Percentiles rank a stretch among this genome's conserved stretches.
phyloP scores from a whole-genome alignment of 2,113 vertebrate species.

The Macrotis lagotis region DNA sequence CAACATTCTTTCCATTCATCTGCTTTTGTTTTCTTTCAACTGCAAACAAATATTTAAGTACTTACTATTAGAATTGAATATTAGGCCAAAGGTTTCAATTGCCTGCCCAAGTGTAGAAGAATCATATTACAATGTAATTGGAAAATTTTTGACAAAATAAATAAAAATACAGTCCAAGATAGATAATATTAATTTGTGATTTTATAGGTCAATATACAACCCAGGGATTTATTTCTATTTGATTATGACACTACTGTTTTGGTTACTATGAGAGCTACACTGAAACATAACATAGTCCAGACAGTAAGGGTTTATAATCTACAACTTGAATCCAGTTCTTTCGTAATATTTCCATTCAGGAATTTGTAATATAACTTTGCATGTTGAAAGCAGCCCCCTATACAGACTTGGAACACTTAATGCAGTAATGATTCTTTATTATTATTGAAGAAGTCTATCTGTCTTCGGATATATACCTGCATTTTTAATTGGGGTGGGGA shows the following conservation, averaged over 20 bases:
- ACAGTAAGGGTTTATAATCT: too few species aligned
- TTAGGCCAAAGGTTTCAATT: neutral
- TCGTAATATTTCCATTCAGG: too few species aligned
- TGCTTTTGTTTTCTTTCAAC: neutral
- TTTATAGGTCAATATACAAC: too few species aligned
- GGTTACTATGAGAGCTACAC: too few species aligned
- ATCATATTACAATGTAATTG: neutral
- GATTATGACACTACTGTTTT: too few species aligned
- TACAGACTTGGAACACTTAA: neutral
- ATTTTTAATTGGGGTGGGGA: neutral
- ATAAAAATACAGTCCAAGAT: too few species aligned
- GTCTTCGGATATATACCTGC: neutral
- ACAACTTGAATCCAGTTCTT: too few species aligned
- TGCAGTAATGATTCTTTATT: neutral
- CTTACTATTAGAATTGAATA: neutral
- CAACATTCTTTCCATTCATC: neutral
- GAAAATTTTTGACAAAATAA: neutral
- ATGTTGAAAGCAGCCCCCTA: too few species aligned
- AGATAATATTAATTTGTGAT: too few species aligned
- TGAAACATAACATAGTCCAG: too few species aligned
- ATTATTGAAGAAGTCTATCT: neutral
- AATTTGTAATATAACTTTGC: too few species aligned
- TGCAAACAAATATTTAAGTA: neutral
- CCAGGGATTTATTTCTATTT: too few species aligned
- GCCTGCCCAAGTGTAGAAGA: neutral